Percentiles rank a stretch among this genome's conserved stretches.
These are phyloP conservation scores for Osmerus mordax DNA, from an alignment of 2,113 vertebrate genomes.

Conservation along the genomic window DNA sequence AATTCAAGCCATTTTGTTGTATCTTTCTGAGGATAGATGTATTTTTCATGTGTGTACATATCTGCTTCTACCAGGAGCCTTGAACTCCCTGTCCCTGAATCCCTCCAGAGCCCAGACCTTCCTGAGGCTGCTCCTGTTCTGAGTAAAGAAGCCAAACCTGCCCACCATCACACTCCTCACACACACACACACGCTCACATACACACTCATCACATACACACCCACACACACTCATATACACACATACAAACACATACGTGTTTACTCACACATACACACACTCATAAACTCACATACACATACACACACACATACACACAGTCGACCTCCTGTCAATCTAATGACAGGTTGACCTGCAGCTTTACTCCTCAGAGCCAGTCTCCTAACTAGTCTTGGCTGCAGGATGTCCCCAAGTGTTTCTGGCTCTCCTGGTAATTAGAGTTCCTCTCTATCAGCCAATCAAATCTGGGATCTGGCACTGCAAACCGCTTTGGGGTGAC, in stretches of 20 bases:
- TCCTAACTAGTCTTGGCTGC: no score
- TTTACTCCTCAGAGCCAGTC: no score
- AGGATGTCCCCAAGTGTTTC: no score
- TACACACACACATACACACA: conserved; percentile 16
- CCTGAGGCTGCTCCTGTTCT: conserved; percentile 1
- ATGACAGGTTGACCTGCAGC: neutral
- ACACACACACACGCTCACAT: conserved; percentile 2
- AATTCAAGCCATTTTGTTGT: conserved; percentile 5
- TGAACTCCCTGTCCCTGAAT: conserved; percentile 6
- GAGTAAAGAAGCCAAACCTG: neutral
- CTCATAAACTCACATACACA: conserved; percentile 1
- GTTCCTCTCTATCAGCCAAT: no score
- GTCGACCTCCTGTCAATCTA: neutral
- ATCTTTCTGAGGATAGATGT: conserved; percentile 3
- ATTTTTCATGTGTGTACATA: conserved; percentile 8
- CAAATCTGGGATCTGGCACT: no score
- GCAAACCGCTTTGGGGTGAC: no score
- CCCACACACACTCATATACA: neutral
- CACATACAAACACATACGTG: conserved; percentile 5
- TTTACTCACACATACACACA: conserved; percentile 12
- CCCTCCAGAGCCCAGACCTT: neutral
- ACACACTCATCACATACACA: conserved; percentile 11
- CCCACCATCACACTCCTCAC: neutral
- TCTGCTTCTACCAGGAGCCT: neutral
- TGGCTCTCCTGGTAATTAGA: no score